Base-by-base conservation (phyloP, 2,113 vertebrate genomes). In the Pteropus alecto region DNA sequence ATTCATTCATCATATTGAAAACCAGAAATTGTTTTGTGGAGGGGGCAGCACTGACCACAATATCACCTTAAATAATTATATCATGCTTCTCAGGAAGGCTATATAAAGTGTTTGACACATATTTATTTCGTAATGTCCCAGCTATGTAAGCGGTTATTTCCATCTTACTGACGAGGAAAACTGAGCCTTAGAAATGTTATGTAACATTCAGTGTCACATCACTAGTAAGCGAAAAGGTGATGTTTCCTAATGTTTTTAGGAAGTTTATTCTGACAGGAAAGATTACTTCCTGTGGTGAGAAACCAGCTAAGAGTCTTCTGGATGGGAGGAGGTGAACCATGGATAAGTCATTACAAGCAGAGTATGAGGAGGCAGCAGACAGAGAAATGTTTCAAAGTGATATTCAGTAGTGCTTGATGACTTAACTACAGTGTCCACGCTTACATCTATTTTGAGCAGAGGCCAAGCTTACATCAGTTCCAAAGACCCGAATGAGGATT, bases 91-190 rank as follows among this genome's bases (percentile, higher is more conserved):
- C 7, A 2, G 13, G 65, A 85, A 22, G 65, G 8, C 56, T 78
- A 67, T 67, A 8, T 58, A 30, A 89, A 85, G 21, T 33, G 26
- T 41, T 43, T 22, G 30, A 9, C 24, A 28, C 16, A 3, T n/a
- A n/a, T 15, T 26, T 78, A 90, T 93, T 83, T 77, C 1, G 0
- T 73, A 11, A 24, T 38, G 24, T 67, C 11, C 61, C 41, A 41
- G 26, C 11, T 22, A n/a, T 21, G 14, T 16, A 19, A 19, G 14
- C 41, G 7, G 26, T 77, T 41, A 51, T 67, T 46, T 12, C n/a
- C 65, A 26, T 70, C 81, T 38, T 38, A 16, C 14, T 41, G 93
- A n/a, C 71, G 11, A 87, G 68, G 68, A 83, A 94, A 76, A 84
- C 26, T 48, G 58, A 76, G 46, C 22, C 35, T 41, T 5, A 8